These are phyloP conservation scores for Lampris incognitus DNA, from an alignment of 2,113 vertebrate species.

Conservation along the genomic window DNA sequence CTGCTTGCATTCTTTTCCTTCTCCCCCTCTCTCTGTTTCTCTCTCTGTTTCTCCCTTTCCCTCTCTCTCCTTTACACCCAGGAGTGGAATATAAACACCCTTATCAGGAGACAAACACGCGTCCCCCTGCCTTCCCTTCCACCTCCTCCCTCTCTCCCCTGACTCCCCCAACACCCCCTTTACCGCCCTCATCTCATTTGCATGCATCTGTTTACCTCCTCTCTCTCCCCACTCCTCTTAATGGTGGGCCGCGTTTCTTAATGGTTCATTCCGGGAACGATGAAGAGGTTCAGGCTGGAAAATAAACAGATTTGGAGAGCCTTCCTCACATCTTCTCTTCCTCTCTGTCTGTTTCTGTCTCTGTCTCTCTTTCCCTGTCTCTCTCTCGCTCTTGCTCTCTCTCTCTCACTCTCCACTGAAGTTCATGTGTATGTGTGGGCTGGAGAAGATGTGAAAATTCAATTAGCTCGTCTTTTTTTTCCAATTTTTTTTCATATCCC, in stretches of 20 bases:
- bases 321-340: slow-evolving; percentile 7
- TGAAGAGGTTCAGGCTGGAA: slow-evolving; percentile 55
- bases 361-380: no score
- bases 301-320: slow-evolving; percentile 67
- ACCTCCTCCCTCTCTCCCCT: slow-evolving; percentile 36
- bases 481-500: slow-evolving; percentile 26
- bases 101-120: slow-evolving; percentile 85
- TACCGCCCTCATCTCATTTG: slow-evolving; percentile 73
- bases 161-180: slow-evolving; percentile 16
- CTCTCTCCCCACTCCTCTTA: slow-evolving; percentile 68
- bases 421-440: slow-evolving; percentile 56
- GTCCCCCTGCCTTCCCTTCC: slow-evolving; percentile 62
- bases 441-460: slow-evolving; percentile 74
- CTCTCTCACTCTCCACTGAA: slow-evolving; percentile 45
- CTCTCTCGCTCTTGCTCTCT: no score
- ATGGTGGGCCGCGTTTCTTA: slow-evolving; percentile 71
- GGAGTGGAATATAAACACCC: slow-evolving; percentile 80
- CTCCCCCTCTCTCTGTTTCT: neutral
- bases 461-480: slow-evolving; percentile 68
- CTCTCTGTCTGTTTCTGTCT: no score
- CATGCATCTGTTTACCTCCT: slow-evolving; percentile 81
- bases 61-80: slow-evolving; percentile 57
- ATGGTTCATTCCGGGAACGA: slow-evolving; percentile 63
- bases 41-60: slow-evolving; percentile 21
- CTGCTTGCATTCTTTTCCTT: neutral